Conservation (phyloP, 2,888 invertebrate species). For the Exocentrus adspersus region DNA sequence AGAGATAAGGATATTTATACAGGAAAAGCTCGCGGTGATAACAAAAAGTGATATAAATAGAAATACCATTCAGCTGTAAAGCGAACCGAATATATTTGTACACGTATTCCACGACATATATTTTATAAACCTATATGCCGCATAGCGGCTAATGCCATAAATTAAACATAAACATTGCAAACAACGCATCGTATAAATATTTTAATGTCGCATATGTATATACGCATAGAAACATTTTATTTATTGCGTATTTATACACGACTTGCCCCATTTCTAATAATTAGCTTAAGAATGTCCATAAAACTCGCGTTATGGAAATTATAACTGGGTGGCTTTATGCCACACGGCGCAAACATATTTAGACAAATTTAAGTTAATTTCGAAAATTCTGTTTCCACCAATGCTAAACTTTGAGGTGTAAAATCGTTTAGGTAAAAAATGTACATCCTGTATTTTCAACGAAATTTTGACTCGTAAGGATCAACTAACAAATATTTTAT, state of each 20-base stretch:
- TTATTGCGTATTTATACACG: not conserved
- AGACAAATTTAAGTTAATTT: too few species aligned
- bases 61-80: conserved; percentile 19
- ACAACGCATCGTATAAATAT: conserved; percentile 8
- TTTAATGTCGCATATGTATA: not conserved
- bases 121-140: conserved; percentile 11
- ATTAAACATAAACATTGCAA: not conserved
- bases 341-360: too few species aligned
- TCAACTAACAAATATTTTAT: too few species aligned
- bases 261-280: not conserved
- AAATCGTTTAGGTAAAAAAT: too few species aligned
- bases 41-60: conserved; percentile 34
- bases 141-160: conserved; percentile 4
- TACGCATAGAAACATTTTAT: not conserved
- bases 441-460: too few species aligned
- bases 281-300: too few species aligned
- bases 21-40: conserved; percentile 43
- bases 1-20: conserved; percentile 41
- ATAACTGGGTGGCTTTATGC: too few species aligned
- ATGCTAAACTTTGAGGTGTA: too few species aligned
- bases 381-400: too few species aligned
- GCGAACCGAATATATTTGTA: conserved; percentile 6
- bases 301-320: too few species aligned
- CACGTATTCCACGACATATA: conserved; percentile 12
- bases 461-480: too few species aligned